Conservation (phyloP, 2,888 invertebrate genomes). For the Gisinianus flammeolus region DNA sequence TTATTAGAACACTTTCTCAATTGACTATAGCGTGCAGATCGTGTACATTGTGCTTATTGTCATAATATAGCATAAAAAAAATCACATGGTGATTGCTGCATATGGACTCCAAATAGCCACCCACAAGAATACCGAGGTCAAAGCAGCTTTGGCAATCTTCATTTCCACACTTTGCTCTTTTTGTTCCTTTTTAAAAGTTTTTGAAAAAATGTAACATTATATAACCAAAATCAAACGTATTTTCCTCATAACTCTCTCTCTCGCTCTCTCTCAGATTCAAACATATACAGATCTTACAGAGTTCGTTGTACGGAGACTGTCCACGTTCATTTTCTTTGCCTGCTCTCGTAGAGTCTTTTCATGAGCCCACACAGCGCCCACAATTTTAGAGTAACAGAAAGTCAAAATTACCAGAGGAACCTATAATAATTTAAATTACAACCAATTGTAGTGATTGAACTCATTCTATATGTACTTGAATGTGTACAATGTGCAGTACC, state of each 20-base stretch:
- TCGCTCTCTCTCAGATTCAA: not conserved
- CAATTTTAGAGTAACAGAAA: constrained; percentile 44
- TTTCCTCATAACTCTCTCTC: not conserved
- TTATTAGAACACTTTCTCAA: not conserved
- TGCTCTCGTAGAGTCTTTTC: constrained; percentile 45
- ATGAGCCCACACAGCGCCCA: constrained; percentile 45
- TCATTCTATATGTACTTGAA: no score
- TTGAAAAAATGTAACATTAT: no score
- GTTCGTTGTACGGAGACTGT: constrained; percentile 38
- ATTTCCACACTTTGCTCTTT: constrained; percentile 48
- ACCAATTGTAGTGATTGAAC: no score
- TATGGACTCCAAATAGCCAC: constrained; percentile 49
- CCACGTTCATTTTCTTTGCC: constrained; percentile 52
- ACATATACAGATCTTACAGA: constrained; percentile 12
- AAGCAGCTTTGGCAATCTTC: constrained; percentile 48
- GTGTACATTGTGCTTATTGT: no score
- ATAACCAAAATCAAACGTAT: not conserved
- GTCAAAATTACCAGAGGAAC: constrained; percentile 37
- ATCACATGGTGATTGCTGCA: constrained; percentile 41
- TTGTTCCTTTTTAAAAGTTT: no score
- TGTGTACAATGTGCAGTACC: no score
- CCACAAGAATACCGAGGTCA: constrained; percentile 50
- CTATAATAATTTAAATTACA: no score
- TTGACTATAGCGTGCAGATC: not conserved
- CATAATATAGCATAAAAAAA: no score